Evolutionary conservation across 2,797 vertebrate genomes (phyloP), one percentile per base, ranked within the genome.

Genomic region (Prunella strophiata): DNA sequence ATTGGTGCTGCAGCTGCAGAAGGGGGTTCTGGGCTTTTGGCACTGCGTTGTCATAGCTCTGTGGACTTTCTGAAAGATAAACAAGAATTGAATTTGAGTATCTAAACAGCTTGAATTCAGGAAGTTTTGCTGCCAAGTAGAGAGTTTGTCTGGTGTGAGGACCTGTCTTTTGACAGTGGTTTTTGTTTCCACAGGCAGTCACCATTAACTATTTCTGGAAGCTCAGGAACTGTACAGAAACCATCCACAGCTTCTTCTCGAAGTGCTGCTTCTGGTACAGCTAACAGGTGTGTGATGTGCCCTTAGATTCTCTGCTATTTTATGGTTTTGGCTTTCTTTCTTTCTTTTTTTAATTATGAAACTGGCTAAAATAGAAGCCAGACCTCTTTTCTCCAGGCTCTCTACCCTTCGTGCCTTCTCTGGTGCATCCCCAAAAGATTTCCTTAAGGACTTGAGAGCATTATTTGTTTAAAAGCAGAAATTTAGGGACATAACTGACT

Each of bases 121-220:
- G 21, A 84, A 27, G 68, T n/a, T 83, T 78, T 83, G 55, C 30
- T 75, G 79, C n/a, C 13, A n/a, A 47, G 50, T 16, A n/a, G 65
- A n/a, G 65, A 11, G 67, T 42, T 78, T 55, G 30, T 72, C 26
- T 87, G 32, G 7, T 68, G 40, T 57, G 51, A 68, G 58, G 47
- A 70, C 26, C 45, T 76, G 45, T 32, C 66, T 76, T 70, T 47
- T 88, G 76, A 92, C 21, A 54, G 40, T 63, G 54, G 4, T 7
- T 91, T 82, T 95, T 93, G 40, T 94, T 95, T 95, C 66, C 72
- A 62, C 89, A 98, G 97, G 47, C 97, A 97, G 88, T 97, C 97
- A 2, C 97, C 95, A 45, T 94, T 97, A 96, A 97, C 93, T 93
- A 94, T 95, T 94, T 98, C 96, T 88, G 97, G 97, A 88, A 97